A percentile compares a stretch with the other conserved stretches of the same genome.
Conservation (phyloP, 2,888 invertebrate species). For the Erebia aethiops region DNA sequence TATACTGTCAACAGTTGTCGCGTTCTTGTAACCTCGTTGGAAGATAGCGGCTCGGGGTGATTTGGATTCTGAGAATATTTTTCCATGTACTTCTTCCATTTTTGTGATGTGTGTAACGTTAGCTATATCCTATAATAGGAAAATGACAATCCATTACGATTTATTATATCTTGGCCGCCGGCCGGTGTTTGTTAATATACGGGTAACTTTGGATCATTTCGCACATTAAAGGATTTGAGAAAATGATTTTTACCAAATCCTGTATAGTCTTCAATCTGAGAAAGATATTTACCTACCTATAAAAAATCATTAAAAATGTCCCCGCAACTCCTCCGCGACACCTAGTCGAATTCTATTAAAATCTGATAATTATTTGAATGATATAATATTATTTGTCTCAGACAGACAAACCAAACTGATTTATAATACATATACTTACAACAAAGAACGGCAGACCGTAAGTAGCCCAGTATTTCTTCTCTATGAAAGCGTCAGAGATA, state of each 20-base stretch:
- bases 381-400: too few relatives aligned
- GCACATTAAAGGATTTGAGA: too few relatives aligned
- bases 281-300: too few relatives aligned
- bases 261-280: too few relatives aligned
- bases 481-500: conserved; percentile 84
- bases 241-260: too few relatives aligned
- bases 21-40: conserved; percentile 65
- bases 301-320: too few relatives aligned
- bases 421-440: conserved; percentile 51
- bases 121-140: conserved; percentile 59
- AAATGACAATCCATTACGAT: not conserved
- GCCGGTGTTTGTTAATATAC: too few relatives aligned
- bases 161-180: not conserved
- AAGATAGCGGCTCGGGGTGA: conserved; percentile 68
- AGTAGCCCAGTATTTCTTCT: conserved; percentile 88
- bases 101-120: conserved; percentile 61
- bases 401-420: too few relatives aligned
- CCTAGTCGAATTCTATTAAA: too few relatives aligned
- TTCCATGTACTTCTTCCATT: conserved; percentile 65
- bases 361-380: too few relatives aligned
- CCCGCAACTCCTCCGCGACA: too few relatives aligned
- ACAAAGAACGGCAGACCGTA: conserved; percentile 84
- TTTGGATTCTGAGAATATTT: conserved; percentile 64
- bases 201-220: too few relatives aligned
- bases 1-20: conserved; percentile 65